These are phyloP conservation scores for Lydus trimaculatus DNA, from an alignment of 2,888 invertebrate species.

Conservation along the genomic window DNA sequence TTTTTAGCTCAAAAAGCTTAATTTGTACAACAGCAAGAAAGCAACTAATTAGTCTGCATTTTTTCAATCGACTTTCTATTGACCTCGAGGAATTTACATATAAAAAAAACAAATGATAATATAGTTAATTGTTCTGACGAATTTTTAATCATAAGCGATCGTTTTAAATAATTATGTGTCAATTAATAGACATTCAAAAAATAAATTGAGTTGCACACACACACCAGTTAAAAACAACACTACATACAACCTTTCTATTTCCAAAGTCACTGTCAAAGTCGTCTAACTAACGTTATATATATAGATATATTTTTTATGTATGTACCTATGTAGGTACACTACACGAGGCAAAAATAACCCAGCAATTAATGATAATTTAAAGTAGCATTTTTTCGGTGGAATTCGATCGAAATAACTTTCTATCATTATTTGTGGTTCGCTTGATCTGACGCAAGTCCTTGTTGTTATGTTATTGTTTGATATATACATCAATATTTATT, in stretches of 20 bases:
- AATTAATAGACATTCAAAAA: not conserved
- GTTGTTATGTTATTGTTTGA: slow-evolving; percentile 8
- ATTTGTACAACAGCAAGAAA: slow-evolving; percentile 2
- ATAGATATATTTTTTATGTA: too few relatives aligned
- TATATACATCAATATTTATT: not conserved
- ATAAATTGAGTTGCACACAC: slow-evolving; percentile 7
- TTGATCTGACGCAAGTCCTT: slow-evolving; percentile 14
- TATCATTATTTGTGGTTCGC: slow-evolving; percentile 8
- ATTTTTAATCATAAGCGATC: not conserved
- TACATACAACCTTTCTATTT: slow-evolving; percentile 27
- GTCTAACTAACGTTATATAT: not conserved
- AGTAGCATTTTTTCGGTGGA: too few relatives aligned
- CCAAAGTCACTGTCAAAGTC: slow-evolving; percentile 30
- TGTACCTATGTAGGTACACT: too few relatives aligned
- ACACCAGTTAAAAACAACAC: not conserved
- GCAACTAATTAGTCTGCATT: slow-evolving; percentile 18
- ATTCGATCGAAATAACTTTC: slow-evolving; percentile 15
- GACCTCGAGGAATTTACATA: slow-evolving; percentile 12
- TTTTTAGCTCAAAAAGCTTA: not conserved
- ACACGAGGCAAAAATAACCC: too few relatives aligned
- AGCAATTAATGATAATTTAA: not conserved
- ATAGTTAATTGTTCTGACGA: slow-evolving; percentile 1
- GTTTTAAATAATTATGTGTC: not conserved
- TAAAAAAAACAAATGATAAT: slow-evolving; percentile 6
- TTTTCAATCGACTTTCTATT: slow-evolving; percentile 17